Evolutionary conservation across 2,888 invertebrate genomes (phyloP), one percentile per base, ranked within the genome.

Genomic region (Andricus quercusramuli): DNA sequence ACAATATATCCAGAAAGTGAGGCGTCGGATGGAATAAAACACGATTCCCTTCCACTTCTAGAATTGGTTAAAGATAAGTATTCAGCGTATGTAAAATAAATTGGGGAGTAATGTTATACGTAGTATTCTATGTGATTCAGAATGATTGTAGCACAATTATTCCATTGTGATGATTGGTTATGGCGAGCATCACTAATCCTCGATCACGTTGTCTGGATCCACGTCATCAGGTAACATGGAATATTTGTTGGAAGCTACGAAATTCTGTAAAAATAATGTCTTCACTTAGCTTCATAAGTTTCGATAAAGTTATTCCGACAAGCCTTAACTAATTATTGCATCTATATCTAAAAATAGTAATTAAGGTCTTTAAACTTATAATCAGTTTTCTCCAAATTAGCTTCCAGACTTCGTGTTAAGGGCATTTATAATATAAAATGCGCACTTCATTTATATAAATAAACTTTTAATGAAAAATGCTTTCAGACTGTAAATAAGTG

Each of bases 241-340:
- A 94, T 96, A 97, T 94, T 96, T 96, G 93, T 97, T 97, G 90
- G 95, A 95, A 90, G 95, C 95, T 92, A 95, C 95, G 90, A 96
- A 96, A 93, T 96, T 96, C 95, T 96, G 94, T 3, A 94, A 94
- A 51, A 83, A 81, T 79, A 68, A 78, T 47, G 20, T 11, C 13
- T 67, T 67, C 22, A 32, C 20, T 29, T 29, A 17, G 29, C 17
- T 37, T 9, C 6, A 65, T 8, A 65, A 37, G 32, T 56, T 56
- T 56, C 6, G 3, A 22, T 56, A 3, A 51, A 51, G n/a, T 51
- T 51, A 6, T 51, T 51, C 29, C 3, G 29, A 2, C 29, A 29
- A 29, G 29, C 29, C 29, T 29, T 29, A 29, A 29, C 29, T 20
- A 20, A 51, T 51, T 51, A 51, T n/a, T 51, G 20, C 20, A 51